phyloP scores from a whole-genome alignment of 1,140 invertebrate genomes.

The Aphidius ervi region DNA sequence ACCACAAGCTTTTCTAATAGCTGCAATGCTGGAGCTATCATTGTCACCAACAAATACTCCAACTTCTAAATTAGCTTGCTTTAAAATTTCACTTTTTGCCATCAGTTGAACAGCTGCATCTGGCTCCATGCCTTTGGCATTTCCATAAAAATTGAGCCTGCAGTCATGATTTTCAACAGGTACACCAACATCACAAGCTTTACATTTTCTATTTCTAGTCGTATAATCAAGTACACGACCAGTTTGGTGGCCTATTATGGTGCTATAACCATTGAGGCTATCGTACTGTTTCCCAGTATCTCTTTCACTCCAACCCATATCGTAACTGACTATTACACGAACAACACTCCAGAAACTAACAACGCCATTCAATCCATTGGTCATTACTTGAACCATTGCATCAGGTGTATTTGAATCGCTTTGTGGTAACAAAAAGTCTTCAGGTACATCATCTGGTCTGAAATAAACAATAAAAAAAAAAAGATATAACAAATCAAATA shows the following conservation, averaged over 20 bases:
- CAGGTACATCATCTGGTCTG: no score
- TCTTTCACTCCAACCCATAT: constrained; percentile 14
- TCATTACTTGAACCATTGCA: no score
- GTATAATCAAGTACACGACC: constrained; percentile 10
- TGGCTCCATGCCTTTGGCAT: constrained; percentile 11
- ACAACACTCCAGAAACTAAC: not conserved
- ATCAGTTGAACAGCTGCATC: constrained; percentile 10
- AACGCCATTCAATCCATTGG: no score
- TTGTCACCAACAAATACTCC: constrained; percentile 13
- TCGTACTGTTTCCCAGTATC: constrained; percentile 4
- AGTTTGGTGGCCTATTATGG: no score
- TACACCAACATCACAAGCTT: constrained; percentile 1
- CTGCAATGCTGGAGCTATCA: constrained; percentile 12
- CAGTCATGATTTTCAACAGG: not conserved
- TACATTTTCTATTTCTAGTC: constrained; percentile 10
- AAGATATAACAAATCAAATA: no score
- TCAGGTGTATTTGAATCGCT: no score
- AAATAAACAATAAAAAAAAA: no score
- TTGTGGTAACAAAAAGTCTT: no score
- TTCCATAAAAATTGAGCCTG: constrained; percentile 7
- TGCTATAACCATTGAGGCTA: constrained; percentile 14
- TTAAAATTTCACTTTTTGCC: not conserved
- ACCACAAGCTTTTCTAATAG: not conserved
- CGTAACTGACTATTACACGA: constrained; percentile 5
- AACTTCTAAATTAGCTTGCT: constrained; percentile 7